phyloP scores from a whole-genome alignment of 2,888 invertebrate genomes.

The Drosophila quinaria region DNA sequence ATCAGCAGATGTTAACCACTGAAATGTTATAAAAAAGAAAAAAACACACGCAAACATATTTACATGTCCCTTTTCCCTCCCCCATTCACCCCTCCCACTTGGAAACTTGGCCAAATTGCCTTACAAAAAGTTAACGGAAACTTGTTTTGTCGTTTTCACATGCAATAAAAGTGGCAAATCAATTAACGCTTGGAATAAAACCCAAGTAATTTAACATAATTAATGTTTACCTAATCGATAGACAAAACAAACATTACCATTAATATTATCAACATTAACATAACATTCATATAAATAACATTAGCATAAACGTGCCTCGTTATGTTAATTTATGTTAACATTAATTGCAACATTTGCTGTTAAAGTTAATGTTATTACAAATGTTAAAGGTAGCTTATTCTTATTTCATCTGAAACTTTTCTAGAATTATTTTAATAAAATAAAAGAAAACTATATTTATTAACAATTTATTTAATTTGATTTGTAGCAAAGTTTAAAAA shows the following conservation, averaged over 20 bases:
- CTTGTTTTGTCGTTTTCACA: constrained; percentile 27
- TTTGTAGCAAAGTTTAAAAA: no score
- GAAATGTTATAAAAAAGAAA: not conserved
- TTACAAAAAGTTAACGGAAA: constrained; percentile 48
- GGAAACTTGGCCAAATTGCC: constrained; percentile 47
- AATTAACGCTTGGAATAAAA: constrained; percentile 38
- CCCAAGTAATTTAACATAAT: constrained; percentile 41
- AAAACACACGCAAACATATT: not conserved
- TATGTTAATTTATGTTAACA: not conserved
- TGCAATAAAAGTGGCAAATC: constrained; percentile 48
- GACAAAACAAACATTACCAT: constrained; percentile 27
- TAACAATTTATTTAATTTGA: no score
- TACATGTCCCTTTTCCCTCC: not conserved
- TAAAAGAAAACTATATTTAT: no score
- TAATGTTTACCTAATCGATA: constrained; percentile 52
- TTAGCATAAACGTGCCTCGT: constrained; percentile 11
- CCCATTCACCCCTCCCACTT: not conserved
- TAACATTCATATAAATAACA: constrained; percentile 17
- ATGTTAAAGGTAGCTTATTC: not conserved
- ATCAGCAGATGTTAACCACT: constrained; percentile 55
- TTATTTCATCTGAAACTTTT: no score
- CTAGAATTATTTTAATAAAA: no score
- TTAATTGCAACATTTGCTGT: not conserved
- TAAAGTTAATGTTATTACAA: not conserved
- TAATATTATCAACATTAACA: constrained; percentile 17